Evolutionary conservation across 2,888 invertebrate genomes (phyloP).

Genomic region (Lithophane leautieri): DNA sequence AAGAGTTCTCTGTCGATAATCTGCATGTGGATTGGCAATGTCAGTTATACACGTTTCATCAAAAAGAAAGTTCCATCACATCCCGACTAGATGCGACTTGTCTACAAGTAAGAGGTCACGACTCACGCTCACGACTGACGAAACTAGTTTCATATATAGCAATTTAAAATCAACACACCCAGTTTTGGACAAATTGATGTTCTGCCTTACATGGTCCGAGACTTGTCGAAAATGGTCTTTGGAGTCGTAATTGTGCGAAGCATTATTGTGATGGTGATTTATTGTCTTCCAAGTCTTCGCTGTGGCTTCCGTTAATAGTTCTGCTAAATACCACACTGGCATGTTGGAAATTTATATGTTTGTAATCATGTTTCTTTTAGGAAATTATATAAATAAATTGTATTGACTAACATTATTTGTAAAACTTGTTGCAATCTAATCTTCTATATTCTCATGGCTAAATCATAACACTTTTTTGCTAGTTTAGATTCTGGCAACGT

Average conservation of each 20-base stretch:
- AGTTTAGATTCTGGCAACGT: constrained; percentile 13
- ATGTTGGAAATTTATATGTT: constrained; percentile 25
- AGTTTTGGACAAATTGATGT: constrained; percentile 70
- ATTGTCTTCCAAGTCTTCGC: constrained; percentile 38
- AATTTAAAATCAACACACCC: constrained; percentile 72
- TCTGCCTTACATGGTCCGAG: constrained; percentile 56
- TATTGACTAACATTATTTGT: constrained; percentile 12
- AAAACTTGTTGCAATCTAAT: constrained; percentile 7
- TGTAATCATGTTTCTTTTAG: constrained; percentile 18
- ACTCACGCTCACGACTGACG: constrained; percentile 60
- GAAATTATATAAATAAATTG: too few relatives aligned
- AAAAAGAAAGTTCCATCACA: constrained; percentile 75
- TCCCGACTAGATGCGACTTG: constrained; percentile 73
- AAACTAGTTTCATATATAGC: constrained; percentile 75
- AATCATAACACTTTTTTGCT: constrained; percentile 6
- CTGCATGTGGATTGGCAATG: constrained; percentile 50
- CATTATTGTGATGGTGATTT: constrained; percentile 53
- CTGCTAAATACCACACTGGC: constrained; percentile 34
- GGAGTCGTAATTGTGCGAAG: constrained; percentile 58
- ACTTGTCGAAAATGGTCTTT: constrained; percentile 63
- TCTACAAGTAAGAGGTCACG: constrained; percentile 76
- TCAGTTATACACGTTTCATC: constrained; percentile 52
- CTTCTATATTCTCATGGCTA: constrained; percentile 2
- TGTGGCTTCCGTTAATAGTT: constrained; percentile 42
- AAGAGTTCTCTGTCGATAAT: constrained; percentile 19